These are phyloP conservation scores for Carpatolechia fugitivella DNA, from an alignment of 2,888 invertebrate species.

Conservation along the genomic window DNA sequence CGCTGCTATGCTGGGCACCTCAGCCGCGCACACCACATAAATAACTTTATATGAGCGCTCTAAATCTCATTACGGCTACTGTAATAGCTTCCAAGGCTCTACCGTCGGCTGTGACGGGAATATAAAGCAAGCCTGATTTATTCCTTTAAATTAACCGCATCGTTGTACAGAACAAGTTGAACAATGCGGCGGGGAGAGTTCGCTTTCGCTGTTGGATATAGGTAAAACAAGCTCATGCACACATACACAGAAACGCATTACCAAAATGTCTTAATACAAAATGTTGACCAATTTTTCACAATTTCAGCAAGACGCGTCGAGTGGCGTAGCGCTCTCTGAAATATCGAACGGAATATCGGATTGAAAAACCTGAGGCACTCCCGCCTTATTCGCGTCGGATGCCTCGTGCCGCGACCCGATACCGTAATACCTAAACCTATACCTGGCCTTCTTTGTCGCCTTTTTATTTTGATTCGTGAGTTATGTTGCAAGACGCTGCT, in stretches of 20 bases:
- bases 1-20: conserved; percentile 27
- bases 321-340: conserved; percentile 36
- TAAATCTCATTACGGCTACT: conserved; percentile 73
- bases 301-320: conserved; percentile 38
- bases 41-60: conserved; percentile 75
- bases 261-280: conserved; percentile 38
- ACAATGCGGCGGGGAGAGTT: conserved; percentile 29
- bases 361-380: conserved; percentile 32
- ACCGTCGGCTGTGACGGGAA: conserved; percentile 69
- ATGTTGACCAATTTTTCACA: conserved; percentile 45
- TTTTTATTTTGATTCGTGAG: conserved; percentile 62
- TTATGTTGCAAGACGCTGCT: conserved; percentile 50
- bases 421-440: conserved; percentile 73
- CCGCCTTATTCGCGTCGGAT: conserved; percentile 31
- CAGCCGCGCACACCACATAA: conserved; percentile 62
- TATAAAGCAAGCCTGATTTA: conserved; percentile 71
- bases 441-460: conserved; percentile 57
- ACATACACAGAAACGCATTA: conserved; percentile 20
- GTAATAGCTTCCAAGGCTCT: conserved; percentile 71
- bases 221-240: not conserved
- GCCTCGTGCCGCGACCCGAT: conserved; percentile 51
- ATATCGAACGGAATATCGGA: conserved; percentile 48
- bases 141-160: conserved; percentile 60
- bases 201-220: conserved; percentile 20
- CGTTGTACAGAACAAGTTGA: conserved; percentile 40